Evolutionary conservation across 2,888 invertebrate genomes (phyloP).

Genomic region (Meiosimyza decipiens): DNA sequence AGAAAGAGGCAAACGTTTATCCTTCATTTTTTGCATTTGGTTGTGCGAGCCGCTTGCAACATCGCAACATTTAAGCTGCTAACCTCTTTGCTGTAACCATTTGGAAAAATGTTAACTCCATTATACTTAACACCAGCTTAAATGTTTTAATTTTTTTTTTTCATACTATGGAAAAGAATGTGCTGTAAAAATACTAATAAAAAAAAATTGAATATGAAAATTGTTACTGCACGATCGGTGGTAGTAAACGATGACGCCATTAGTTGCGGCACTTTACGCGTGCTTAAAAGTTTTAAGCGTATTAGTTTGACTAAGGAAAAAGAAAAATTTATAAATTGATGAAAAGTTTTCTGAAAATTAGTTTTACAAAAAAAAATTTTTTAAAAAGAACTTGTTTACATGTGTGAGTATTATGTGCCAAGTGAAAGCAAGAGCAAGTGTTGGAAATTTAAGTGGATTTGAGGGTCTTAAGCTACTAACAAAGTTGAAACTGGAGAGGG

Average conservation of each 20-base stretch:
- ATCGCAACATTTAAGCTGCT: no score
- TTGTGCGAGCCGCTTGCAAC: no score
- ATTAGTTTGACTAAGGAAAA: no score
- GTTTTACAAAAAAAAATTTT: conserved; percentile 4
- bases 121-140: conserved; percentile 20
- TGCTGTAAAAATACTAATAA: background rate
- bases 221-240: conserved; percentile 19
- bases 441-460: background rate
- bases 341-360: conserved; percentile 13
- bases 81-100: background rate
- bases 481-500: background rate
- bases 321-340: background rate
- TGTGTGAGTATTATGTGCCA: background rate
- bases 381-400: conserved; percentile 12
- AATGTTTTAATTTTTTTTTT: background rate
- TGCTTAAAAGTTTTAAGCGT: no score
- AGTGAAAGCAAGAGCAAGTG: background rate
- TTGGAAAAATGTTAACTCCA: background rate
- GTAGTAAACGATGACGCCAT: conserved; percentile 7
- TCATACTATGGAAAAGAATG: background rate
- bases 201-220: background rate
- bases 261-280: background rate
- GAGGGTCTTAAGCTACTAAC: background rate
- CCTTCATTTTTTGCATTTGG: no score
- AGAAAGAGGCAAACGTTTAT: no score